These are phyloP conservation scores for Iphiclides podalirius DNA, from an alignment of 2,888 invertebrate genomes.

Conservation along the genomic window DNA sequence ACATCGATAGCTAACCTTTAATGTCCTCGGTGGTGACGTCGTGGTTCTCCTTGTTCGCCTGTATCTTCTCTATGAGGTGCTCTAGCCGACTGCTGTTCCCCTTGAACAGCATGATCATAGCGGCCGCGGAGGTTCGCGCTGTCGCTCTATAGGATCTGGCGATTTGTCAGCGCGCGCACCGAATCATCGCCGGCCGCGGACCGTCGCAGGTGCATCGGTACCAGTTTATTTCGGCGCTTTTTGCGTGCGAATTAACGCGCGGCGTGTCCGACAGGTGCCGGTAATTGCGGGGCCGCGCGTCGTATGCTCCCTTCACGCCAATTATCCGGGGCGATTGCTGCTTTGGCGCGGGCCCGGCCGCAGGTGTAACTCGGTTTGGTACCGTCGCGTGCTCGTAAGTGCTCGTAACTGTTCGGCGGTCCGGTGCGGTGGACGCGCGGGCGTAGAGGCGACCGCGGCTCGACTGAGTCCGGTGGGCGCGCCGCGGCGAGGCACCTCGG, in stretches of 20 bases:
- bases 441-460: conserved; percentile 54
- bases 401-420: not conserved
- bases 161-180: conserved; percentile 52
- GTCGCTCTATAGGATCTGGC: conserved; percentile 32
- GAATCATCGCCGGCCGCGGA: conserved; percentile 37
- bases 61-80: conserved; percentile 92
- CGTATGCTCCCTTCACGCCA: conserved; percentile 68
- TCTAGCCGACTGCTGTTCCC: conserved; percentile 92
- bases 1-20: conserved; percentile 58
- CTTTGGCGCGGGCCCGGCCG: conserved; percentile 47
- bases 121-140: conserved; percentile 30
- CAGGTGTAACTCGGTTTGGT: too few relatives aligned
- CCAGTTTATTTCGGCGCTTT: conserved; percentile 71
- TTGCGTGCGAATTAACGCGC: conserved; percentile 71
- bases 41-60: conserved; percentile 89
- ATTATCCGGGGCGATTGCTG: conserved; percentile 61
- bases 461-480: conserved; percentile 60
- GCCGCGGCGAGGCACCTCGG: conserved; percentile 48
- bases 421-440: conserved; percentile 52
- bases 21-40: conserved; percentile 74
- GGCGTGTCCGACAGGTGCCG: conserved; percentile 72
- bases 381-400: too few relatives aligned
- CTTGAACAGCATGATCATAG: conserved; percentile 89
- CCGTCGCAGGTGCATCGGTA: conserved; percentile 72
- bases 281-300: conserved; percentile 68